Base-by-base conservation (phyloP, 2,888 invertebrate genomes). In the Plusia festucae region DNA sequence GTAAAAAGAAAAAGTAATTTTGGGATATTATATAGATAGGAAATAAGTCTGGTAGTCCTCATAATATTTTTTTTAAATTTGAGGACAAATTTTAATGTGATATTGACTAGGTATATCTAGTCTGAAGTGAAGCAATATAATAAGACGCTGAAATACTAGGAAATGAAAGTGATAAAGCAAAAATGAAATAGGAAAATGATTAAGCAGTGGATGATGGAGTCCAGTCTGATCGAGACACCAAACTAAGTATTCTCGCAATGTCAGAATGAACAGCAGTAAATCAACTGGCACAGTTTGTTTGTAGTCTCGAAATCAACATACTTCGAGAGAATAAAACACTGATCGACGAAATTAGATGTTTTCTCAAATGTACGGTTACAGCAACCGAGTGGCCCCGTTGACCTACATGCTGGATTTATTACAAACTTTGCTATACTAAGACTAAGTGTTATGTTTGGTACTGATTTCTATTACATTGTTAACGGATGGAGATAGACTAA, bases 271-370 rank as follows among this genome's bases (percentile, higher is more conserved):
- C 40, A 49, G n/a, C 53, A 75, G 30, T 78, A 65, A 79, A 80
- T 80, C 72, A 68, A 59, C 51, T 1, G 7, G 18, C 58, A 49
- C 40, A 55, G 40, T 55, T 66, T 77, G 79, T 81, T 79, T 78
- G 61, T 22, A 40, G 20, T 68, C 18, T 9, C 46, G 46, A 24
- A 57, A 71, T 76, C 78, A 79, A 77, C 72, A 76, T 68, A 61
- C 71, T 63, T 24, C 56, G 65, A 73, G 60, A 75, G 74, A 85
- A 79, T 84, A 79, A 76, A 77, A 80, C 78, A 81, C 52, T 78
- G 82, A 85, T 85, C 84, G 89, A 88, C 90, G 73, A 82, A 93
- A 91, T 92, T 92, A 93, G 91, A 92, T 88, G 91, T 91, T 90
- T 88, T 85, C 83, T 64, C 67, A 77, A 83, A 78, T 79, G 77